A percentile compares a stretch with the other conserved stretches of the same genome.
Conservation (phyloP, 2,113 vertebrate species). For the Bos indicus region DNA sequence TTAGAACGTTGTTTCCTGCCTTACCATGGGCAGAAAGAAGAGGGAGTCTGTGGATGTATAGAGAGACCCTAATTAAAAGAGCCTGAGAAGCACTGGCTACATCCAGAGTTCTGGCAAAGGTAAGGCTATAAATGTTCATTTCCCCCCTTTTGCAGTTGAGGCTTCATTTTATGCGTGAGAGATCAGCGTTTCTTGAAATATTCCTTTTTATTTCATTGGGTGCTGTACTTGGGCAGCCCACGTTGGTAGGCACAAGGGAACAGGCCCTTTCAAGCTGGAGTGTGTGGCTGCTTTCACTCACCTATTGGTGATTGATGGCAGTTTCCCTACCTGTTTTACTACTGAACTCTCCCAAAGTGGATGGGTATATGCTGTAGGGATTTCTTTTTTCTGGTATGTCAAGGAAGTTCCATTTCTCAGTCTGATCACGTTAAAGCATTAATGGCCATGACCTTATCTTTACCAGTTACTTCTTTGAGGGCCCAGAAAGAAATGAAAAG, state of each 20-base stretch:
- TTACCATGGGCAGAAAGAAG: constrained; percentile 74
- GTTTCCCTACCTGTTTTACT: neutral
- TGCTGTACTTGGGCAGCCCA: neutral
- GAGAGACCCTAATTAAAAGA: neutral
- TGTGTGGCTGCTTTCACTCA: neutral
- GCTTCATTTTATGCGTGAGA: neutral
- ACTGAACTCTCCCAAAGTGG: neutral
- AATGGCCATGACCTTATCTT: neutral
- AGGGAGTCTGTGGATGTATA: constrained; percentile 51
- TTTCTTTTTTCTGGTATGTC: neutral
- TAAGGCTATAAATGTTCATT: constrained; percentile 44
- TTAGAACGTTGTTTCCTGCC: constrained; percentile 83
- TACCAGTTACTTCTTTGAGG: neutral
- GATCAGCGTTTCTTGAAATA: neutral
- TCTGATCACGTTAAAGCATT: neutral
- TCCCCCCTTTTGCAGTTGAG: neutral
- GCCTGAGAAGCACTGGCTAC: neutral
- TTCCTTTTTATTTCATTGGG: too few relatives aligned
- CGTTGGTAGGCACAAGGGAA: rapidly evolving
- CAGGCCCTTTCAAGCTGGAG: neutral
- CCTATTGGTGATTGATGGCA: neutral
- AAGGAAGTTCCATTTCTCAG: neutral
- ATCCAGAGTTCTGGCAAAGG: constrained; percentile 42
- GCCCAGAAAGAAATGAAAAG: neutral
- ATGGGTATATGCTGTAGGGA: neutral